These are phyloP conservation scores for Liopterus haemorrhoidalis DNA, from an alignment of 2,888 invertebrate species.

Conservation along the genomic window DNA sequence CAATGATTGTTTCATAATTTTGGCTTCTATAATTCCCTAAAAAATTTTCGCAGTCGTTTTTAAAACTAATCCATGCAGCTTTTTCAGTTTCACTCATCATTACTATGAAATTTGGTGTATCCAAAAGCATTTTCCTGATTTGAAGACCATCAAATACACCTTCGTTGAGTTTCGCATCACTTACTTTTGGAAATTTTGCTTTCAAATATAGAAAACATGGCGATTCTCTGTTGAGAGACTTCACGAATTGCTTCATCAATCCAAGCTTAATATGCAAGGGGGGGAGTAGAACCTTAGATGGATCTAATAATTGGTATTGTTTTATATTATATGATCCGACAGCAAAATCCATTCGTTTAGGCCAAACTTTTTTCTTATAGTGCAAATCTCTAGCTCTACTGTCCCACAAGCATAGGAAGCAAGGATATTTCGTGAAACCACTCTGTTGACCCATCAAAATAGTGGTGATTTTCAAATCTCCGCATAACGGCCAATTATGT, in stretches of 20 bases:
- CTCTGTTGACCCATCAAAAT: slow-evolving; percentile 34
- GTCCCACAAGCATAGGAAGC: slow-evolving; percentile 35
- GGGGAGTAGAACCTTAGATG: slow-evolving; percentile 26
- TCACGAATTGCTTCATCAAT: slow-evolving; percentile 33
- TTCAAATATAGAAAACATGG: too few species aligned
- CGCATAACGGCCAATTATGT: slow-evolving; percentile 13
- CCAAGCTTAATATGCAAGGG: slow-evolving; percentile 35
- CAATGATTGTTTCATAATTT: slow-evolving; percentile 24
- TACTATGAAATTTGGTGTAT: too few species aligned
- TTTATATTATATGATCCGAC: slow-evolving; percentile 23
- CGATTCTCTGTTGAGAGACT: slow-evolving; percentile 19
- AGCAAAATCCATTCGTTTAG: slow-evolving; percentile 18
- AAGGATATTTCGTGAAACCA: slow-evolving; percentile 35
- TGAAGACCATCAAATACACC: too few species aligned
- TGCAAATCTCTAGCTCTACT: slow-evolving; percentile 32
- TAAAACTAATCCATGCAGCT: too few species aligned
- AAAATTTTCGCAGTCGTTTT: too few species aligned
- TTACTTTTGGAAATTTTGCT: too few species aligned
- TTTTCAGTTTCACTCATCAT: too few species aligned
- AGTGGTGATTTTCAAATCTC: slow-evolving; percentile 30
- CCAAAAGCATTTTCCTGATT: too few species aligned
- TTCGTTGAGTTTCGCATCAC: too few species aligned
- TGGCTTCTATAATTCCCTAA: slow-evolving; percentile 7
- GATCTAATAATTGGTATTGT: slow-evolving; percentile 17
- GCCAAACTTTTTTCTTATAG: slow-evolving; percentile 29